Base-by-base conservation (phyloP, 2,797 vertebrate genomes). In the Numenius phaeopus region DNA sequence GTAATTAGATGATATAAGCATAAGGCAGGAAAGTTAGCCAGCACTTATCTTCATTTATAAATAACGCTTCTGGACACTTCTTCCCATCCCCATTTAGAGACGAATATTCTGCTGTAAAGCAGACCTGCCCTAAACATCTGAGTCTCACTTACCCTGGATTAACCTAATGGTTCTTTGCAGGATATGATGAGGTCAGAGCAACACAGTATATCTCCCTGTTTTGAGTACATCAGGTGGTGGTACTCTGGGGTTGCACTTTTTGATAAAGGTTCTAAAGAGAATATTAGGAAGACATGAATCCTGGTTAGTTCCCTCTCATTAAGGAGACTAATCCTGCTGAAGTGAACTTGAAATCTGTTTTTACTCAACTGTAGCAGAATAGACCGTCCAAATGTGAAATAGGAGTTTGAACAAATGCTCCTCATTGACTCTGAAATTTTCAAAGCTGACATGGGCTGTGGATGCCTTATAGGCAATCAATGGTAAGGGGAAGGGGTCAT, bases 1-100 rank as follows among this genome's bases (percentile, higher is more conserved):
- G 92, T 78, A 96, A 97, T 96, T 96, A 95, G 81, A 96, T 92
- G 94, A 97, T 95, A 92, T 87, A 97, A 96, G 94, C 94, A 86
- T 44, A 95, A 95, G 66, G 81, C 93, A 83, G 85, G 69, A 76
- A 78, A 83, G 70, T 83, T 77, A 95, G 85, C 79, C 90, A 92
- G 85, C 73, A 37, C 92, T 93, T 97, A 97, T 97, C 83, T 94
- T 79, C 65, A 10, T 93, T 87, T 96, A 94, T 95, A 95, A 94
- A 95, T 93, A 96, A 96, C 0, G 20, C 83, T 95, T 96, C 93
- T 95, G 80, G 62, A 90, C 76, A 61, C 84, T 95, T 91, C 87
- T 93, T 84, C 88, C 81, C 79, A 86, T 80, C 47, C 57, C 52
- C 52, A 54, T 89, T 79, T 67, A 78, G 77, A 93, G 93, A 83